These are phyloP conservation scores for Leptosomus discolor DNA, from an alignment of 2,113 vertebrate species.

Conservation along the genomic window DNA sequence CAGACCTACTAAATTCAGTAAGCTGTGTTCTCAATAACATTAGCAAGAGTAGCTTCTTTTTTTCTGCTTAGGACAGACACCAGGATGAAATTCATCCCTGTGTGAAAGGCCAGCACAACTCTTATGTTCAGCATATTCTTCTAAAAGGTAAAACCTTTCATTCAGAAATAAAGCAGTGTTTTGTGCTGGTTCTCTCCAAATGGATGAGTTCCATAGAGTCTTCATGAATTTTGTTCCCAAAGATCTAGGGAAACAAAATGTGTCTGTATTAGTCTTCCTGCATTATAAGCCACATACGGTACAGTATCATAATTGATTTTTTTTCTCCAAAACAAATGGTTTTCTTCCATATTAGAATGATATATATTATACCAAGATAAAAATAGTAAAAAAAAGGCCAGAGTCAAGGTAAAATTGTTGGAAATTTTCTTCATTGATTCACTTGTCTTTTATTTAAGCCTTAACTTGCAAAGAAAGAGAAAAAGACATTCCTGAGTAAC, in stretches of 20 bases:
- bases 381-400: background rate
- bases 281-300: background rate
- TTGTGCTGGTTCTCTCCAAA: background rate
- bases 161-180: background rate
- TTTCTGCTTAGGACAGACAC: background rate
- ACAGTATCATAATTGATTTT: background rate
- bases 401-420: background rate
- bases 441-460: background rate
- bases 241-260: background rate
- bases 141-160: background rate
- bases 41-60: background rate
- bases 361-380: slow-evolving; percentile 45
- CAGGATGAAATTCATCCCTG: background rate
- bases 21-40: background rate
- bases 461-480: background rate
- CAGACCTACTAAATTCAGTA: background rate
- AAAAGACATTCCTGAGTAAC: background rate
- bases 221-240: background rate
- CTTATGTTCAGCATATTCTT: background rate
- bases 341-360: background rate
- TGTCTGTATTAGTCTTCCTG: background rate
- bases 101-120: background rate
- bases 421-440: background rate
- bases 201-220: background rate
- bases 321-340: background rate